These are phyloP conservation scores for Eustalomyia histrio DNA, from an alignment of 2,888 invertebrate genomes.

Conservation along the genomic window DNA sequence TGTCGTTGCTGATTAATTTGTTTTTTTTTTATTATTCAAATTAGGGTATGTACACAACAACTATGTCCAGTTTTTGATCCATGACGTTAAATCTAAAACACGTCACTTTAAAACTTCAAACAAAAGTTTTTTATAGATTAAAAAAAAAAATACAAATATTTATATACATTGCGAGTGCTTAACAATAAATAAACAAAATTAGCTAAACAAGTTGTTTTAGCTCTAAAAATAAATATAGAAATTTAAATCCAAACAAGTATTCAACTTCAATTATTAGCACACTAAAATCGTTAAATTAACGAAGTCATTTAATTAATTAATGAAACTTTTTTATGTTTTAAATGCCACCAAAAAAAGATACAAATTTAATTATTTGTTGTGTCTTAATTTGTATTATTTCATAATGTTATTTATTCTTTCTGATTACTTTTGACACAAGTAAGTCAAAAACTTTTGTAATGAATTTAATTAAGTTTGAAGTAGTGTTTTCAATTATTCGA, in stretches of 20 bases:
- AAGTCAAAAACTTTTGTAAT: slow-evolving; percentile 1
- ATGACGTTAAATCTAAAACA: not conserved
- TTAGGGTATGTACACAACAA: not conserved
- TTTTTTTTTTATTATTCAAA: not conserved
- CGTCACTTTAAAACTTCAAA: not conserved
- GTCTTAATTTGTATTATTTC: not conserved
- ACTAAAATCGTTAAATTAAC: not conserved
- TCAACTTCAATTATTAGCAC: not conserved
- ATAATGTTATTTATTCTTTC: not conserved
- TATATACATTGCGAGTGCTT: not conserved
- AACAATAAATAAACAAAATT: too few species aligned
- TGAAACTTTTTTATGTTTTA: too few species aligned
- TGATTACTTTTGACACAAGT: not conserved
- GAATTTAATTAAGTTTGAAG: slow-evolving; percentile 10
- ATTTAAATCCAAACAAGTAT: not conserved
- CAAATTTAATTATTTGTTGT: not conserved
- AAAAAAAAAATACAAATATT: not conserved
- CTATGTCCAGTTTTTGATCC: not conserved
- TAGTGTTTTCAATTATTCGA: too few species aligned
- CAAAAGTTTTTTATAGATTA: not conserved
- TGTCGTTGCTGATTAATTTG: not conserved
- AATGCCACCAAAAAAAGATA: not conserved
- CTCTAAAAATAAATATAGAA: not conserved
- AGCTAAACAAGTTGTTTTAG: not conserved
- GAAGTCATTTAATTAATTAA: not conserved